Evolutionary conservation across 2,113 vertebrate genomes (phyloP).

Genomic region (Rhizomys pruinosus): DNA sequence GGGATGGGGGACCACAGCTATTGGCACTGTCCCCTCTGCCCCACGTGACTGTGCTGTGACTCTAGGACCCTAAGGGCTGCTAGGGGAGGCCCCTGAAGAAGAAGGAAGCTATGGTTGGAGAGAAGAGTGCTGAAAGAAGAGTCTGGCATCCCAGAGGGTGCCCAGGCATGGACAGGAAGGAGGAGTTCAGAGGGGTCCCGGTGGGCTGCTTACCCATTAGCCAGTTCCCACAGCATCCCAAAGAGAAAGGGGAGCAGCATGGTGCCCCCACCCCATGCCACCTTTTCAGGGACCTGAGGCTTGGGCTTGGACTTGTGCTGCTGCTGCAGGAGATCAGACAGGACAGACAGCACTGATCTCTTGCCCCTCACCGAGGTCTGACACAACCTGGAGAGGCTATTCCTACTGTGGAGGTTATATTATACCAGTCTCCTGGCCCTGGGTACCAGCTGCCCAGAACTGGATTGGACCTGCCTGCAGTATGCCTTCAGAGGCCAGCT

Average conservation of each 20-base stretch:
- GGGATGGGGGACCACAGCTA: not conserved
- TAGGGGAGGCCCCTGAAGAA: not conserved
- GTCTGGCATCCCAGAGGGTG: not conserved
- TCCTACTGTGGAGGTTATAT: constrained; percentile 27
- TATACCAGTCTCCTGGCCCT: not conserved
- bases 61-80: not conserved
- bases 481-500: not conserved
- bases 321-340: not conserved
- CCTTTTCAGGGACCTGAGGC: not conserved
- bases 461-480: constrained; percentile 53
- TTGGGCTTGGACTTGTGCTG: not conserved
- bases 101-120: not conserved
- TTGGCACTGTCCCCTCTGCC: not conserved
- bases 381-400: not conserved
- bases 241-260: constrained; percentile 79
- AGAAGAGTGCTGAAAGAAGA: not conserved
- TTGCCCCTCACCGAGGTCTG: too few relatives aligned
- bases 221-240: constrained; percentile 79
- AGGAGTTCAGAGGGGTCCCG: not conserved
- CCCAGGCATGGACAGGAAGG: not conserved
- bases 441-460: constrained; percentile 64
- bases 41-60: not conserved
- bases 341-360: not conserved
- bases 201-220: constrained; percentile 84
- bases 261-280: constrained; percentile 65